Evolutionary conservation across 2,113 vertebrate genomes (phyloP), one percentile per base, ranked within the genome.

Genomic region (Sapajus apella): DNA sequence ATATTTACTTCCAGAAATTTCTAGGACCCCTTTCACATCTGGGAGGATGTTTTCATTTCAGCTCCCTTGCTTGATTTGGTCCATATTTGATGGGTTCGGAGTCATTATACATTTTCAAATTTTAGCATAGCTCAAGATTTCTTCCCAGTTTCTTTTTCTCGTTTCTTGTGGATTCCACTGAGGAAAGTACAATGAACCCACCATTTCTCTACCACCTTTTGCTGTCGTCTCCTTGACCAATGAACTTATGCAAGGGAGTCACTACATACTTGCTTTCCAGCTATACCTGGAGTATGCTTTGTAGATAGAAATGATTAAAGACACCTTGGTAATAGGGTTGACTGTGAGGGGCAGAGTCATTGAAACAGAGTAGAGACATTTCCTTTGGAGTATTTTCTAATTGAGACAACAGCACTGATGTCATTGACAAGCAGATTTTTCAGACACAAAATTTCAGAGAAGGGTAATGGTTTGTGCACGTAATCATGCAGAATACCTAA

Each of bases 141-240:
- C 50, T 55, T 87, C 17, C 58, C 4, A 45, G 16, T 55, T 88
- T 87, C 27, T 30, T 40, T 7, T 21, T 72, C 45, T 64, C 18
- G 23, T 35, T 35, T 72, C 6, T 87, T 92, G 5, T 81, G 52
- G 14, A 11, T 72, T 87, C 83, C 77, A 79, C 11, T 37, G 27
- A 93, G 27, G 30, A 90, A 86, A 68, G 6, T 68, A 7, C 21
- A 50, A 55, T 47, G 25, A 94, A 87, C 3, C 0, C 1, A 83
- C 18, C 68, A 50, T 76, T 92, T 90, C 25, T 92, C 70, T 25
- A 32, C 6, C 13, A 88, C 17, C 1, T 92, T 84, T 94, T 52
- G 73, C 77, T 95, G 45, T 81, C 18, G 7, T 96, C 92, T 88
- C 50, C 43, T 94, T 85, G 72, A 72, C 25, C 83, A 55, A 21